phyloP scores from a whole-genome alignment of 1,140 invertebrate genomes.

The Ips nitidus region DNA sequence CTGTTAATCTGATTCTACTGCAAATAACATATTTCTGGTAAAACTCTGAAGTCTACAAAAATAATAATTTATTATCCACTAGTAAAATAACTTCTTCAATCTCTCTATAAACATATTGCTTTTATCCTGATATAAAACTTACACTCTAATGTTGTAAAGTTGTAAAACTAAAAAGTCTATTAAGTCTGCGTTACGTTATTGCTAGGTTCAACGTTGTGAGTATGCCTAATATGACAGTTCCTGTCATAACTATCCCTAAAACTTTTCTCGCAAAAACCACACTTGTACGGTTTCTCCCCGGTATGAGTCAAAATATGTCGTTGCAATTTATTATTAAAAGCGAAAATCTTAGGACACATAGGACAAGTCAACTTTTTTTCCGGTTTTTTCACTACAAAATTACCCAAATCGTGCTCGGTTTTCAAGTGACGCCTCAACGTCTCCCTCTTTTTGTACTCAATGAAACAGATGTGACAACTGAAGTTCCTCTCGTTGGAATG shows the following conservation, averaged over 20 bases:
- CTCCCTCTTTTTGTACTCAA: conserved; percentile 52
- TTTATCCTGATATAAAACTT: too few relatives aligned
- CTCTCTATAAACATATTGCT: too few relatives aligned
- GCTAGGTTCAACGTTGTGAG: conserved; percentile 28
- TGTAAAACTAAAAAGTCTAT: too few relatives aligned
- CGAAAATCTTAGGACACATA: conserved; percentile 31
- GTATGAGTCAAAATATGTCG: conserved; percentile 32
- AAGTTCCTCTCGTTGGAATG: conserved; percentile 96
- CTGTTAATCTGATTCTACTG: too few relatives aligned
- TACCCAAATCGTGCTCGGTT: conserved; percentile 27
- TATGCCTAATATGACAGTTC: conserved; percentile 29
- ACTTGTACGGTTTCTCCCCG: conserved; percentile 28
- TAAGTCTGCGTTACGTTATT: background rate
- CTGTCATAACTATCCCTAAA: conserved; percentile 33
- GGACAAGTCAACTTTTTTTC: conserved; percentile 27
- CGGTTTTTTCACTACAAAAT: conserved; percentile 22
- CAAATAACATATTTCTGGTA: too few relatives aligned
- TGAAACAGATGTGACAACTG: conserved; percentile 89
- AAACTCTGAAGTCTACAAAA: too few relatives aligned
- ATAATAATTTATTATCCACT: too few relatives aligned
- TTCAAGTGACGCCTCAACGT: conserved; percentile 28
- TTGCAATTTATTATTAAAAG: conserved; percentile 34
- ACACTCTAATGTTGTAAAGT: too few relatives aligned
- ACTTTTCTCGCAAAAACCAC: conserved; percentile 28
- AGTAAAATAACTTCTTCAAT: too few relatives aligned